A percentile compares a stretch with the other conserved stretches of the same genome.
Evolutionary conservation across 1,140 invertebrate species (phyloP).

Genomic region (Artemia franciscana): DNA sequence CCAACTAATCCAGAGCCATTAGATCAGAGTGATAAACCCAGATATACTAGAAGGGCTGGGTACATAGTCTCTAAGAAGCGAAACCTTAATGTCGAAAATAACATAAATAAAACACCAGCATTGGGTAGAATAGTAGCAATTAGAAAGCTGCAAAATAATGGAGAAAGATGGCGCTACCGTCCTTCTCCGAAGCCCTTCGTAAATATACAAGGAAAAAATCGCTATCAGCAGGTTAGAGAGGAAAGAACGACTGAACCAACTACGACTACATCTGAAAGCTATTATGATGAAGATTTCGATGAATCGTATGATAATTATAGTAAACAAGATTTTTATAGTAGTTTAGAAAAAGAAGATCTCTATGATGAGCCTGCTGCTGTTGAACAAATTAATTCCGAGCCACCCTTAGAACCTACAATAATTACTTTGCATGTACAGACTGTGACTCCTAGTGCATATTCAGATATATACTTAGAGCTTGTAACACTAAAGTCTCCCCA

Average conservation of each 20-base stretch:
- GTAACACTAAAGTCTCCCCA: conserved; percentile 71
- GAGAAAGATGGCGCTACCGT: conserved; percentile 53
- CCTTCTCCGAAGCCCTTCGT: conserved; percentile 61
- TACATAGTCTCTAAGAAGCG: not conserved
- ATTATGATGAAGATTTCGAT: not conserved
- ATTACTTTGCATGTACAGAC: conserved; percentile 30
- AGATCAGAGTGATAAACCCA: not conserved
- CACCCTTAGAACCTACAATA: conserved; percentile 5
- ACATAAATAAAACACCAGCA: not conserved
- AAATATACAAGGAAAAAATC: conserved; percentile 43
- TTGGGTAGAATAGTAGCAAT: not conserved
- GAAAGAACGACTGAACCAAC: not conserved
- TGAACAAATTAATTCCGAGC: not conserved
- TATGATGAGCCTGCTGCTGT: not conserved
- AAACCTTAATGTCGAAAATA: not conserved
- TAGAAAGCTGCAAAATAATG: not conserved
- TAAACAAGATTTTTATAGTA: conserved; percentile 3
- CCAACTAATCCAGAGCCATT: not conserved
- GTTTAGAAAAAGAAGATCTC: not conserved
- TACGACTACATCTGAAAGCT: conserved; percentile 17
- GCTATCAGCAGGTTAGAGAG: not conserved
- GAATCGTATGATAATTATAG: not conserved
- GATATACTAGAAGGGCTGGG: not conserved
- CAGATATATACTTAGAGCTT: conserved; percentile 56
- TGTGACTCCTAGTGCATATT: conserved; percentile 54